Evolutionary conservation across 2,113 vertebrate species (phyloP).

Genomic region (Antechinus flavipes): DNA sequence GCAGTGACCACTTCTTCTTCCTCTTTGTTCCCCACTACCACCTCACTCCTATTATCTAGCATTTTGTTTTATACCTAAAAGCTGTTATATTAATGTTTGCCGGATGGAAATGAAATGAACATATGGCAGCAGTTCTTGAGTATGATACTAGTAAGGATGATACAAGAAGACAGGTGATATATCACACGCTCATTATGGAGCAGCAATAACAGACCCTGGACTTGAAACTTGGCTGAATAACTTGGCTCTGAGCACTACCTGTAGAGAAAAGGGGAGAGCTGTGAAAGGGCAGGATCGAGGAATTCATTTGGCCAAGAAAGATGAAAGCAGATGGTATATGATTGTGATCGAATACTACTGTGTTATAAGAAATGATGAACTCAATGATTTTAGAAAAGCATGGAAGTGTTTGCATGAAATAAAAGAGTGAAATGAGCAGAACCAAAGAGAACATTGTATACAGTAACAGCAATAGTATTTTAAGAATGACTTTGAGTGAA

Average conservation of each 20-base stretch:
- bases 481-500: too few relatives aligned
- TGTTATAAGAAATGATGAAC: too few relatives aligned
- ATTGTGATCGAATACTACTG: too few relatives aligned
- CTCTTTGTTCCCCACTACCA: neutral
- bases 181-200: neutral
- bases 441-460: too few relatives aligned
- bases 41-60: neutral
- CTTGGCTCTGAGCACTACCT: neutral
- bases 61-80: neutral
- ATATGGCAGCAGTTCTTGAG: neutral
- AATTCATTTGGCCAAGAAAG: neutral
- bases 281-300: neutral
- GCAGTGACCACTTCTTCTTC: neutral
- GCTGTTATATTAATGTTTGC: conserved; percentile 10
- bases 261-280: neutral
- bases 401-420: too few relatives aligned
- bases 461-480: too few relatives aligned
- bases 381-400: too few relatives aligned
- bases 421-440: too few relatives aligned
- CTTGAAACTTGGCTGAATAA: neutral
- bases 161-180: neutral
- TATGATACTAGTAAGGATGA: neutral
- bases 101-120: conserved; percentile 18
- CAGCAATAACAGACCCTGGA: neutral
- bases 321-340: neutral